These are phyloP conservation scores for Brachionus sp. DNA, from an alignment of 1,140 invertebrate species.

Conservation along the genomic window DNA sequence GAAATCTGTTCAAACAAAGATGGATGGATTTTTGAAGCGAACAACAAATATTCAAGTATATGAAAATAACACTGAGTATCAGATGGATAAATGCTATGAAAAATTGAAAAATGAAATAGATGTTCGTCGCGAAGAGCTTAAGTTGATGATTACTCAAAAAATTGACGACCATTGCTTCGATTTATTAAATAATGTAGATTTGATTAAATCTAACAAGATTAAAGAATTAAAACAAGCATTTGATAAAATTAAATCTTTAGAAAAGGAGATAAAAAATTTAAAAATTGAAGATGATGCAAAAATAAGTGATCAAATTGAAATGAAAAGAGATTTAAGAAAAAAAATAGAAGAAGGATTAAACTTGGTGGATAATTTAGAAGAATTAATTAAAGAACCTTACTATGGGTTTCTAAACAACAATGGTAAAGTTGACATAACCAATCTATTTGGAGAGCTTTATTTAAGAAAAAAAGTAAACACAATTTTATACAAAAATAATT, in stretches of 20 bases:
- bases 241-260: not conserved
- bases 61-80: not conserved
- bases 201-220: not conserved
- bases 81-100: not conserved
- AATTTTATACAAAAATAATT: too few species aligned
- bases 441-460: not conserved
- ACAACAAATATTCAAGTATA: not conserved
- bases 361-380: too few species aligned
- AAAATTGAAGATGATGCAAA: too few species aligned
- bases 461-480: not conserved
- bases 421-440: too few species aligned
- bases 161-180: not conserved
- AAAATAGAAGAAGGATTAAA: too few species aligned
- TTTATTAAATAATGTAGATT: not conserved
- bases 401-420: too few species aligned
- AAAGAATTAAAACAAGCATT: not conserved
- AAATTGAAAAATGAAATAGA: not conserved
- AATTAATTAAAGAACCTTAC: too few species aligned
- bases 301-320: too few species aligned
- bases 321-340: too few species aligned
- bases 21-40: not conserved
- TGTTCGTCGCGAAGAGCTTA: not conserved
- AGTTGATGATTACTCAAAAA: not conserved
- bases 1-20: not conserved
- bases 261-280: not conserved